These are phyloP conservation scores for Oreochromis tanganicae DNA, from an alignment of 2,113 vertebrate species.

Conservation along the genomic window DNA sequence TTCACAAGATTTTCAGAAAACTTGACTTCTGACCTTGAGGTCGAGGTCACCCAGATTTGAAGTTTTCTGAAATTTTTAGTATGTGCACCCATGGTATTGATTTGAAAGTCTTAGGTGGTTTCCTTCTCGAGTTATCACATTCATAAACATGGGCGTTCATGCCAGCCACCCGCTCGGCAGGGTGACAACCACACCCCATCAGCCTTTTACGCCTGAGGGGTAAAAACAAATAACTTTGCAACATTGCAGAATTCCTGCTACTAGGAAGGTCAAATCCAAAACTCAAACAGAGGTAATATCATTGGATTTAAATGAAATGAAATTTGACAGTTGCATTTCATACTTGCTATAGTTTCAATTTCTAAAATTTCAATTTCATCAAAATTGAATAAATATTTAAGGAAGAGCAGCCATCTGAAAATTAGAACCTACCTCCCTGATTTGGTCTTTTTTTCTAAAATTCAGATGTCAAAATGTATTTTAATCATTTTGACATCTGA, in stretches of 20 bases:
- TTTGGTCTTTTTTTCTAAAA: not conserved
- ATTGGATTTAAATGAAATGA: not conserved
- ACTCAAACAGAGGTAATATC: fast-evolving
- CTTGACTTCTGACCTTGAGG: not conserved
- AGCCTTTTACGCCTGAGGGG: not conserved
- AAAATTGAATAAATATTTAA: not conserved
- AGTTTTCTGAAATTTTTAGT: not conserved
- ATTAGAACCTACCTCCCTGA: not conserved
- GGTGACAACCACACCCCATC: not conserved
- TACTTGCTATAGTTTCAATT: not conserved
- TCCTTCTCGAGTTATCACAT: not conserved
- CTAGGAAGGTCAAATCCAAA: not conserved
- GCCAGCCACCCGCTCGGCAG: not conserved
- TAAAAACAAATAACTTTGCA: not conserved
- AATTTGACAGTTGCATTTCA: not conserved
- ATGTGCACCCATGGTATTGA: not conserved
- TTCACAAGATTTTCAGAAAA: not conserved
- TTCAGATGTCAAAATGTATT: not conserved
- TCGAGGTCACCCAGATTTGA: not conserved
- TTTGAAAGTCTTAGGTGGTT: not conserved
- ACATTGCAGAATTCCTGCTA: not conserved
- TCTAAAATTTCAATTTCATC: not conserved
- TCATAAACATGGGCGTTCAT: not conserved
- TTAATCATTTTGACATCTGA: not conserved
- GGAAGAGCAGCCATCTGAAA: not conserved